These are phyloP conservation scores for Saturnia japonica DNA, from an alignment of 2,888 invertebrate species.

Conservation along the genomic window DNA sequence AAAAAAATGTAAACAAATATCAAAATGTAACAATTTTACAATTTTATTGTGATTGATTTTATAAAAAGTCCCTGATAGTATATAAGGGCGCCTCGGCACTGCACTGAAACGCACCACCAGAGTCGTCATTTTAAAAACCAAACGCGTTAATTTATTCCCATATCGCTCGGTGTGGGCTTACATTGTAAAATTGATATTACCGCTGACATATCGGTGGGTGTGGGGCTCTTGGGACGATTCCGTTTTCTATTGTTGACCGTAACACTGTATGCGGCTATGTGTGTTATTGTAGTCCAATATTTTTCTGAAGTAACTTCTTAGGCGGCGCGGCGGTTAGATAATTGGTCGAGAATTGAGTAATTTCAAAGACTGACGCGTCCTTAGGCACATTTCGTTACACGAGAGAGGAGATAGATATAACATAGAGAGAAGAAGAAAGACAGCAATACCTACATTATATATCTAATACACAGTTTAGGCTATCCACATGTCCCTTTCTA, in stretches of 20 bases:
- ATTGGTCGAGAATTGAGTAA: too few species aligned
- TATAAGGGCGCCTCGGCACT: constrained; percentile 19
- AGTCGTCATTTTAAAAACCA: constrained; percentile 15
- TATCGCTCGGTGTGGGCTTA: constrained; percentile 52
- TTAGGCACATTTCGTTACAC: too few species aligned
- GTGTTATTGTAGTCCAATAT: too few species aligned
- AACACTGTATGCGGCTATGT: not conserved
- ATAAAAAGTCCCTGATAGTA: constrained; percentile 19
- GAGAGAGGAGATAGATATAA: too few species aligned
- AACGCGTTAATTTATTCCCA: constrained; percentile 45
- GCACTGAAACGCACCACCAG: constrained; percentile 8
- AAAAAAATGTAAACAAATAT: constrained; percentile 6
- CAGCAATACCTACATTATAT: too few species aligned
- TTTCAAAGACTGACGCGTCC: too few species aligned
- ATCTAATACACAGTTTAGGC: too few species aligned
- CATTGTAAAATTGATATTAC: constrained; percentile 48
- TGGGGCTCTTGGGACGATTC: constrained; percentile 30
- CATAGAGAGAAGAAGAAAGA: too few species aligned
- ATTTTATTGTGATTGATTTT: not conserved
- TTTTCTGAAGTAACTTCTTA: too few species aligned
- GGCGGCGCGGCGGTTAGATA: too few species aligned
- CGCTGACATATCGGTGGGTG: constrained; percentile 44
- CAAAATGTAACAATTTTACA: constrained; percentile 11
- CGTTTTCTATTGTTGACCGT: constrained; percentile 22
- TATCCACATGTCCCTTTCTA: too few species aligned